Evolutionary conservation across 64 coral and sea anemone species (phyloP).

Genomic region (Platygyra sinensis): DNA sequence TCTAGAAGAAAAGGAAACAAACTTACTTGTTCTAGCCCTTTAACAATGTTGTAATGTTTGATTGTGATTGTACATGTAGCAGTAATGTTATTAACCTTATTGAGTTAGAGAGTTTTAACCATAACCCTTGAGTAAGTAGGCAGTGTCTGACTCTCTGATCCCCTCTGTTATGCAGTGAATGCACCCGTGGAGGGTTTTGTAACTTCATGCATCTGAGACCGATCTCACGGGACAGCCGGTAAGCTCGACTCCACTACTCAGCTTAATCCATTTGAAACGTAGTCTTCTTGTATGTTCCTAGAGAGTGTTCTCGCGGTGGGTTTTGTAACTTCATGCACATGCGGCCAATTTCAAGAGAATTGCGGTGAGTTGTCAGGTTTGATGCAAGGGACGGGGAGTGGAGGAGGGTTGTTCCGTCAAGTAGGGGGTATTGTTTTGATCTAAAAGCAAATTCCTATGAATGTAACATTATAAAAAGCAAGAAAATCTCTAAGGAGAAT

Average conservation of each 20-base stretch:
- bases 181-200: constrained; percentile 99
- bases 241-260: constrained; percentile 42
- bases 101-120: neutral
- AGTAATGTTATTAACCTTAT: no score
- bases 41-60: no score
- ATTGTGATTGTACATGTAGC: neutral
- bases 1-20: no score
- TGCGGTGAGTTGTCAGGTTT: constrained; percentile 72
- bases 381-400: neutral
- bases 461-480: no score
- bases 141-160: constrained; percentile 50
- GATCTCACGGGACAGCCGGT: constrained; percentile 90
- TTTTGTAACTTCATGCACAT: constrained; percentile 99
- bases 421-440: no score
- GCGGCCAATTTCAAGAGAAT: constrained; percentile 87
- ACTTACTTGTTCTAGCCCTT: no score
- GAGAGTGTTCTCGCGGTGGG: constrained; percentile 87
- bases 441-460: no score
- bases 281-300: constrained; percentile 82
- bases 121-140: neutral
- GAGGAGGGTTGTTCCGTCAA: no score
- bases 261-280: constrained; percentile 54
- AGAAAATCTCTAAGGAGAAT: no score
- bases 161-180: constrained; percentile 91
- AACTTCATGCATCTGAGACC: constrained; percentile 99